These are phyloP conservation scores for Chaenocephalus aceratus DNA, from an alignment of 2,113 vertebrate species.

Conservation along the genomic window DNA sequence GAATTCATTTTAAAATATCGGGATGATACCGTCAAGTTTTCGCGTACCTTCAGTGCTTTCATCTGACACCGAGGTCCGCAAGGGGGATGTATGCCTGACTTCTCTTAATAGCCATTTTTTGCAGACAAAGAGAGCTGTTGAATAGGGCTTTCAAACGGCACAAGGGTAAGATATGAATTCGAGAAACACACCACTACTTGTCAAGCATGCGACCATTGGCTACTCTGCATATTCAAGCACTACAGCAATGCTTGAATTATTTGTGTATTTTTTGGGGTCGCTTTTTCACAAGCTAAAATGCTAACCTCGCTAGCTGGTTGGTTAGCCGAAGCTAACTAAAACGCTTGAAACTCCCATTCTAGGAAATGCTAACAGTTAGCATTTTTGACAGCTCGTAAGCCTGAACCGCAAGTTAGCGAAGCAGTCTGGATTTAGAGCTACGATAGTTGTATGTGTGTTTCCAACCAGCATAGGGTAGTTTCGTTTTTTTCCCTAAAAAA, in stretches of 20 bases:
- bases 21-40: slow-evolving; percentile 73
- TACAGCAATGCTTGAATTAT: neutral
- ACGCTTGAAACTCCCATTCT: slow-evolving; percentile 36
- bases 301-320: slow-evolving; percentile 61
- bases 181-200: slow-evolving; percentile 6
- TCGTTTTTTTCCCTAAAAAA: neutral
- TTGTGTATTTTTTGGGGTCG: slow-evolving; percentile 24
- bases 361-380: slow-evolving; percentile 64
- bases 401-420: slow-evolving; percentile 6
- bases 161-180: slow-evolving; percentile 74
- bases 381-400: slow-evolving; percentile 59
- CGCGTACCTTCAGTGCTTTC: slow-evolving; percentile 58
- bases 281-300: slow-evolving; percentile 58
- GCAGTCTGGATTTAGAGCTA: neutral
- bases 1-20: slow-evolving; percentile 34
- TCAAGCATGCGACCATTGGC: neutral
- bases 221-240: neutral
- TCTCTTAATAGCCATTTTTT: slow-evolving; percentile 83
- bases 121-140: slow-evolving; percentile 86
- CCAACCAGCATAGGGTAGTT: neutral
- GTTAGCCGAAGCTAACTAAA: slow-evolving; percentile 63
- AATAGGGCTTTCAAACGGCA: slow-evolving; percentile 70
- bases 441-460: neutral
- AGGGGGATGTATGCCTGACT: slow-evolving; percentile 80
- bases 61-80: slow-evolving; percentile 71